Base-by-base conservation (phyloP, 2,797 vertebrate genomes). In the Poeciliopsis infans region DNA sequence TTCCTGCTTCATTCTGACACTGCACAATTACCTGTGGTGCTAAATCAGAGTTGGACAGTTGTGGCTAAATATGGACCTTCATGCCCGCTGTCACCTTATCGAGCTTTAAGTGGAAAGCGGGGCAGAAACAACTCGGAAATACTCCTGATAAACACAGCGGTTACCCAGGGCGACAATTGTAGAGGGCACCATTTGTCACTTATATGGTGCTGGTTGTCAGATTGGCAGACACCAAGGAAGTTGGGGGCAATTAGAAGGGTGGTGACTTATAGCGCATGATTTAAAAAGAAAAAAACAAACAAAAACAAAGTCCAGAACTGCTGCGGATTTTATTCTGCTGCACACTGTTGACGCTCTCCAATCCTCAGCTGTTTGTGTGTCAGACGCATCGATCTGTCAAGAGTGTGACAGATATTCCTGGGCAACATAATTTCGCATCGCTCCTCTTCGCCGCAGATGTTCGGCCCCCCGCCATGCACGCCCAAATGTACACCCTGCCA, bases 171-270 rank as follows among this genome's bases (percentile, higher is more conserved):
- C 78, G 59, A 86, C 74, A 57, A 81, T 79, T 87, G 90, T 87
- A 57, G 78, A 77, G 86, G 90, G 84, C 85, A 74, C 88, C 68
- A 78, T 94, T 93, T 91, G 92, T 94, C 92, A 93, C 79, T 90
- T 92, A 86, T 93, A 93, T 83, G 85, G 87, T 53, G 87, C 86
- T 74, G 83, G 83, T 93, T 93, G 92, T 93, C 91, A 93, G 93
- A 92, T 93, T 93, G 93, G 91, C 91, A 89, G 88, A 86, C 91
- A 88, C 83, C 84, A 71, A 80, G 83, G 83, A 91, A 92, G 92
- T 90, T 79, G 7, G 85, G 84, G 76, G 89, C 91, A 92, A 92
- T 95, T 92, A 93, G 86, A 90, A 91, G 89, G 91, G 75, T 80
- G 83, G 46, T 91, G 92, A 94, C 92, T 94, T 91, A 93, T 87